Percentiles rank a stretch among this genome's conserved stretches.
phyloP scores from a whole-genome alignment of 1,140 invertebrate species.

The Octopus sinensis region DNA sequence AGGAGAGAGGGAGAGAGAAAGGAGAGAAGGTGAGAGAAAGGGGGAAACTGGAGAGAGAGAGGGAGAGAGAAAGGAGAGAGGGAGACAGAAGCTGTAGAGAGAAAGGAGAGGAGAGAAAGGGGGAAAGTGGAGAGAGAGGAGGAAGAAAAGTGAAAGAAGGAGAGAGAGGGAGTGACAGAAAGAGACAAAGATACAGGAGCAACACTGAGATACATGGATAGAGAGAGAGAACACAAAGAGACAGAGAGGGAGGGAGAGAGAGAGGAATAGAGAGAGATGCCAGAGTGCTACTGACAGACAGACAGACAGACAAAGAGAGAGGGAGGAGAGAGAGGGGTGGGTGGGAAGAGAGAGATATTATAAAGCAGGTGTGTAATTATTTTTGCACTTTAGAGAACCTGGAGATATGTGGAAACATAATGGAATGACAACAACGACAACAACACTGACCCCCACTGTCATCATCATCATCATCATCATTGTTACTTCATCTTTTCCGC shows the following conservation, averaged over 20 bases:
- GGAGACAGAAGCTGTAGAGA: not conserved
- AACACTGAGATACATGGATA: conserved; percentile 6
- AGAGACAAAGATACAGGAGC: not conserved
- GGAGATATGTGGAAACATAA: no score
- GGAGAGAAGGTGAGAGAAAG: not conserved
- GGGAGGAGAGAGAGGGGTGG: not conserved
- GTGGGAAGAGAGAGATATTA: not conserved
- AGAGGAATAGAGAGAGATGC: not conserved
- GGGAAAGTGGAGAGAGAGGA: not conserved
- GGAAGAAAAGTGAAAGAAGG: not conserved
- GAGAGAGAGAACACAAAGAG: conserved; percentile 4
- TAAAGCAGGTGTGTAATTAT: no score
- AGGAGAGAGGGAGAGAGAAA: not conserved
- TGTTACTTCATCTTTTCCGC: no score
- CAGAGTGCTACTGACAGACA: no score
- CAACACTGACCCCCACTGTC: no score
- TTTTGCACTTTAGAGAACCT: no score
- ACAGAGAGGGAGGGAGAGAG: not conserved
- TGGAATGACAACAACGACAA: no score
- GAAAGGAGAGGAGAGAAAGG: not conserved
- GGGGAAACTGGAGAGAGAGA: not conserved
- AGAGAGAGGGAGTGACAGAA: not conserved
- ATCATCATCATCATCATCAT: no score
- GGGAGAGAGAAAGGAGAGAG: not conserved
- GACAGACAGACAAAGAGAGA: not conserved